Percentiles rank a stretch among this genome's conserved stretches.
Conservation (phyloP, 2,113 vertebrate genomes). For the Pachycephala philippinensis region DNA sequence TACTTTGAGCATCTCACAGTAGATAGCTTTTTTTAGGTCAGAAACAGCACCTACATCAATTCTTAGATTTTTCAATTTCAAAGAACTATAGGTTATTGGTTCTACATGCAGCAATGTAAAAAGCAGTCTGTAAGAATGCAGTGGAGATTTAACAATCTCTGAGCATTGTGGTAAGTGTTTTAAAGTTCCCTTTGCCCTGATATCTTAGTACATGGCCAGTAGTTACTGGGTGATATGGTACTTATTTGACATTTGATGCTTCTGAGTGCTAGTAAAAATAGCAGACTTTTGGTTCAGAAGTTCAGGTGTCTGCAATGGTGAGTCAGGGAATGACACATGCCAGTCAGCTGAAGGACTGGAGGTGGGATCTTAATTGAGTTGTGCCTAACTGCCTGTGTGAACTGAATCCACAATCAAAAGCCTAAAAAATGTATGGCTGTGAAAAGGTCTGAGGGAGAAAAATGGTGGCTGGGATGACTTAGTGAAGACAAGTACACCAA, state of each 20-base stretch:
- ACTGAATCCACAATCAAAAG: neutral
- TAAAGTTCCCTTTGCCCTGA: neutral
- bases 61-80: neutral
- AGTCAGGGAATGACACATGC: conserved; percentile 1
- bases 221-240: neutral
- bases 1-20: neutral
- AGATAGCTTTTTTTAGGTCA: neutral
- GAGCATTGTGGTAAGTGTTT: neutral
- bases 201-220: neutral
- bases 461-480: neutral
- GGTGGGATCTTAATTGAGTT: neutral
- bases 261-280: neutral
- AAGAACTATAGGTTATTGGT: neutral
- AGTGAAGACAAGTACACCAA: neutral
- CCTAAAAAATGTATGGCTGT: neutral
- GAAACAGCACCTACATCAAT: neutral
- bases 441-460: neutral
- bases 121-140: neutral
- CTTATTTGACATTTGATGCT: neutral
- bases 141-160: neutral
- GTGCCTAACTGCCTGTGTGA: neutral
- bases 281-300: neutral
- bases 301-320: neutral
- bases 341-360: neutral
- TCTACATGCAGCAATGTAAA: neutral